Evolutionary conservation across 2,888 invertebrate genomes (phyloP).

Genomic region (Neoaliturus tenellus): DNA sequence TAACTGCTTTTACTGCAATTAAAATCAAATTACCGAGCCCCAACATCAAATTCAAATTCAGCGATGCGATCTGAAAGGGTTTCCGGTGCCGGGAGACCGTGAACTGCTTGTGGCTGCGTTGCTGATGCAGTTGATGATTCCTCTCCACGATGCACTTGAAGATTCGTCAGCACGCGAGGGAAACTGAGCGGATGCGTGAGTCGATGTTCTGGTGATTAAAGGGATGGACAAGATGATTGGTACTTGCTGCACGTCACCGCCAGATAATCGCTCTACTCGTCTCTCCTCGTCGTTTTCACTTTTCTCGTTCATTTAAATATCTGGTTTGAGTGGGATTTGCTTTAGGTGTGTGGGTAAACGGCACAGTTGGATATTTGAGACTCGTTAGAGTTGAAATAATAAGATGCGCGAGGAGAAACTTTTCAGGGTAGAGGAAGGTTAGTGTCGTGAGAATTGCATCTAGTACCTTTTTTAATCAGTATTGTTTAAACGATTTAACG

Average conservation of each 20-base stretch:
- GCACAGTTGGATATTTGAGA: too few relatives aligned
- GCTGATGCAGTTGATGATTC: not conserved
- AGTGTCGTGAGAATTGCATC: too few relatives aligned
- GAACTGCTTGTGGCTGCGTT: not conserved
- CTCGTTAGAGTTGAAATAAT: too few relatives aligned
- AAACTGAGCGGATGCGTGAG: not conserved
- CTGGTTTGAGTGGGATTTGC: slow-evolving; percentile 13
- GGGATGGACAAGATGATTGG: slow-evolving; percentile 10
- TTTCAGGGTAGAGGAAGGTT: too few relatives aligned
- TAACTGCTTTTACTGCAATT: slow-evolving; percentile 8
- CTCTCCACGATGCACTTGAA: not conserved
- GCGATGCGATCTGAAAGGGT: not conserved
- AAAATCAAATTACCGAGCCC: slow-evolving; percentile 6
- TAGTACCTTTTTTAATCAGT: too few relatives aligned
- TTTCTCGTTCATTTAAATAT: not conserved
- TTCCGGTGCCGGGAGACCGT: not conserved
- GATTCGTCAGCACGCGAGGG: not conserved
- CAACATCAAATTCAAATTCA: slow-evolving; percentile 18
- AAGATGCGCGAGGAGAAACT: too few relatives aligned
- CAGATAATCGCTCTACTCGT: not conserved
- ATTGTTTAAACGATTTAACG: too few relatives aligned
- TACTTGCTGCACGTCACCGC: not conserved
- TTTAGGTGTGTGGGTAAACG: not conserved
- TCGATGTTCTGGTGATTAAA: not conserved
- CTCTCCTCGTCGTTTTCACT: not conserved